These are phyloP conservation scores for Phania funesta DNA, from an alignment of 2,888 invertebrate species.

Conservation along the genomic window DNA sequence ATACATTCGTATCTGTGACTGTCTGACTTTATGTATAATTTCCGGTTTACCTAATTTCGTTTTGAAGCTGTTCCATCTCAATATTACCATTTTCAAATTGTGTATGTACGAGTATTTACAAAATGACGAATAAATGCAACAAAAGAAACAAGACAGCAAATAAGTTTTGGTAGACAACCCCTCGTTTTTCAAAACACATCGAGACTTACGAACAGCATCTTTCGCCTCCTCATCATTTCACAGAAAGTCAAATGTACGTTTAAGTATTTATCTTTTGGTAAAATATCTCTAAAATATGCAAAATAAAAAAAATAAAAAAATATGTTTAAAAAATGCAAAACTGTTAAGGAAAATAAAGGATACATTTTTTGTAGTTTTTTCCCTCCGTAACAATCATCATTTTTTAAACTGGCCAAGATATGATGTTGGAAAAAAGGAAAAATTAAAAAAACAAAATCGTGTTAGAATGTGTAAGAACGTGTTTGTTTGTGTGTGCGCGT, in stretches of 20 bases:
- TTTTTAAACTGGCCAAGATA: conserved; percentile 39
- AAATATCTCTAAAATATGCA: conserved; percentile 26
- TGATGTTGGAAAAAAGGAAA: not conserved
- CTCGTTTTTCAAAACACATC: conserved; percentile 1
- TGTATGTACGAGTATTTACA: conserved; percentile 14
- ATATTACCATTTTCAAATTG: conserved; percentile 60
- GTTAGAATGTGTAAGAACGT: conserved; percentile 16
- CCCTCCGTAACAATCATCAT: conserved; percentile 8
- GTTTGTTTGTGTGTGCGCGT: not conserved
- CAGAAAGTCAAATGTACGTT: conserved; percentile 1
- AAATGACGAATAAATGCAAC: conserved; percentile 43
- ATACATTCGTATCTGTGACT: too few species aligned
- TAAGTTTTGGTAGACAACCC: conserved; percentile 18
- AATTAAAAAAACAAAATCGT: conserved; percentile 37
- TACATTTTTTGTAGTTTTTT: not conserved
- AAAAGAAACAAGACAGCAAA: conserved; percentile 1
- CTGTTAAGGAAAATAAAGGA: conserved; percentile 18
- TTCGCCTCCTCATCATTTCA: conserved; percentile 3
- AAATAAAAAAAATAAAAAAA: conserved; percentile 15
- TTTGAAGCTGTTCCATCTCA: conserved; percentile 57
- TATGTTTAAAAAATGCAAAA: conserved; percentile 1
- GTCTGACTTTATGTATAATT: conserved; percentile 45
- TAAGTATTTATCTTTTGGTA: conserved; percentile 40
- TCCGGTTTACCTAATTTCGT: conserved; percentile 63
- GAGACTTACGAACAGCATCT: not conserved